Base-by-base conservation (phyloP, 1,140 invertebrate species). In the Zaprionus ghesquierei region DNA sequence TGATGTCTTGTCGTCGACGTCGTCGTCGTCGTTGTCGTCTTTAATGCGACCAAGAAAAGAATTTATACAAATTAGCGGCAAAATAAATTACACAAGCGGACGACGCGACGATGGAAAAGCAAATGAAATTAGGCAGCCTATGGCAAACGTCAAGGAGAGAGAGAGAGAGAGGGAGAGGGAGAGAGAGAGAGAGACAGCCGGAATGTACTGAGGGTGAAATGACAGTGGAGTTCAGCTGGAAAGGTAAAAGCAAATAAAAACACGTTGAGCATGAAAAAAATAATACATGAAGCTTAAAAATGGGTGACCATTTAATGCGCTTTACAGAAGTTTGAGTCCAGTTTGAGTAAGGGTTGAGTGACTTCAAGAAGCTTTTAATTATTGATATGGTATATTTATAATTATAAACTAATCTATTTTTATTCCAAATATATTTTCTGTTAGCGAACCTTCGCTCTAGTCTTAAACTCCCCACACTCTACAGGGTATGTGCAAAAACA, bases 41-140 rank as follows among this genome's bases (percentile, higher is more conserved):
- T 75, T 77, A 79, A 84, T 75, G 77, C 69, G 61, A 54, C 72
- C 56, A 68, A 69, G 74, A 53, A 65, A 80, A 66, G 74, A 85
- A 86, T 81, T 86, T 71, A 81, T 86, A 81, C 70, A 86, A 86
- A 86, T 86, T 86, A 79, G 82, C 71, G 82, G 75, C 71, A 68
- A 86, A 86, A 86, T 86, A 86, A 81, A 86, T 86, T 73, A 80
- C 51, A 38, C 65, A 64, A 41, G 44, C 31, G 51, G 64, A 71
- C 63, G 59, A 50, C 72, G 35, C 49, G 25, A 31, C 54, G 6
- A 15, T 38, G 50, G 49, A 69, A 70, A 63, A 59, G 68, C 54
- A 78, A 79, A 86, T 87, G 70, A 77, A 86, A 81, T 82, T 87
- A 82, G 69, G 41, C 61, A 63, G 25, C 35, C 41, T 53, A 38